phyloP scores from a whole-genome alignment of 2,888 invertebrate genomes.

The Xylota segnis region DNA sequence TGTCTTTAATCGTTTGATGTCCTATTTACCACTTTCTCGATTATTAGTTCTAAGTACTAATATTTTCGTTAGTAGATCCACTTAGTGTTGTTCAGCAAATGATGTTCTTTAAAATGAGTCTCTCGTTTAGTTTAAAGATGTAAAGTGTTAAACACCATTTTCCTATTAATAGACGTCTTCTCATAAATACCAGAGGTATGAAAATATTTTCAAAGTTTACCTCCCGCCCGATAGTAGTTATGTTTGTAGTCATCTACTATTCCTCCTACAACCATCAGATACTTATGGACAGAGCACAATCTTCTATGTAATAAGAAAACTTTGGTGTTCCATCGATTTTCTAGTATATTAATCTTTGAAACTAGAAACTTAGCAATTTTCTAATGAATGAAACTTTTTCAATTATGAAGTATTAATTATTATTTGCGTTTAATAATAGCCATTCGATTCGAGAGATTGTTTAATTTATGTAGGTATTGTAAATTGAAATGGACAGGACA shows the following conservation, averaged over 20 bases:
- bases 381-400: slow-evolving; percentile 9
- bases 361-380: slow-evolving; percentile 15
- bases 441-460: background rate
- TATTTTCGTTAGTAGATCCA: too few species aligned
- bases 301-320: background rate
- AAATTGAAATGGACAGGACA: too few species aligned
- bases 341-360: slow-evolving; percentile 13
- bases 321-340: background rate
- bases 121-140: too few species aligned
- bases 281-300: background rate
- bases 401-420: slow-evolving; percentile 3
- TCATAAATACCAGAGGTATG: background rate
- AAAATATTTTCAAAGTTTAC: background rate
- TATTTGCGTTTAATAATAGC: background rate
- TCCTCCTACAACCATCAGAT: background rate
- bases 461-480: too few species aligned
- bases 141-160: too few species aligned
- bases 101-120: too few species aligned
- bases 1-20: too few species aligned
- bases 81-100: too few species aligned
- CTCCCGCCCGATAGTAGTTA: background rate
- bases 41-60: too few species aligned
- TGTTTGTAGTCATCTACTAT: background rate
- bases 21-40: too few species aligned
- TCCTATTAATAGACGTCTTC: too few species aligned